Base-by-base conservation (phyloP, 2,888 invertebrate species). In the Cephus spinipes region DNA sequence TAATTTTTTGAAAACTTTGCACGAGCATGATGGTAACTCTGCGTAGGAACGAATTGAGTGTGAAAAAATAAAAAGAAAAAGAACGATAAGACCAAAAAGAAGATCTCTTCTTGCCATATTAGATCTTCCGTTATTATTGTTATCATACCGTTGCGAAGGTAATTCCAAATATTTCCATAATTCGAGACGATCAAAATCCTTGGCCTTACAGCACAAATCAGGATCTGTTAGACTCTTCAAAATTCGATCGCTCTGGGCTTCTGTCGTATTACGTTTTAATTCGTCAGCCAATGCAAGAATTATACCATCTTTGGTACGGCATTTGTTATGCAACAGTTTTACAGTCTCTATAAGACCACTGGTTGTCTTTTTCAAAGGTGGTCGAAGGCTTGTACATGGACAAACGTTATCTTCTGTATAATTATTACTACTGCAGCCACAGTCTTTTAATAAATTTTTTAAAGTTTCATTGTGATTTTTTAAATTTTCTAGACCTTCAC, bases 291-390 rank as follows among this genome's bases (percentile, higher is more conserved):
- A 68, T 3, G 80, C 81, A 9, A 79, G 77, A 4, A 84, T 84
- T 76, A 86, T 82, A 30, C 79, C 79, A 23, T 84, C 84, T 73
- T 86, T 85, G 33, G 76, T 80, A 1, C 83, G 82, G 73, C 83
- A 85, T 33, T 82, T 83, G 12, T 68, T 76, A 68, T 85, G 83
- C 30, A 85, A 68, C 11, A 80, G 68, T 12, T 81, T 82, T 6
- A 85, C 74, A 6, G 79, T 79, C 0, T 74, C 75, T 11, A 82
- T 36, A 12, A 85, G 73, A n/a, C 81, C 78, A 30, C 79, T 82
- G 12, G 69, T 79, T 4, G 79, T 79, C 32, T 69, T 55, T 23
- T 35, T 68, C 11, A 79, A 23, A n/a, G 40, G 35, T 31, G 32
- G 68, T n/a, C n/a, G 75, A 35, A 74, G 23, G 12, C 30, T 23